Base-by-base conservation (phyloP, 2,888 invertebrate species). In the Acleris sparsana region DNA sequence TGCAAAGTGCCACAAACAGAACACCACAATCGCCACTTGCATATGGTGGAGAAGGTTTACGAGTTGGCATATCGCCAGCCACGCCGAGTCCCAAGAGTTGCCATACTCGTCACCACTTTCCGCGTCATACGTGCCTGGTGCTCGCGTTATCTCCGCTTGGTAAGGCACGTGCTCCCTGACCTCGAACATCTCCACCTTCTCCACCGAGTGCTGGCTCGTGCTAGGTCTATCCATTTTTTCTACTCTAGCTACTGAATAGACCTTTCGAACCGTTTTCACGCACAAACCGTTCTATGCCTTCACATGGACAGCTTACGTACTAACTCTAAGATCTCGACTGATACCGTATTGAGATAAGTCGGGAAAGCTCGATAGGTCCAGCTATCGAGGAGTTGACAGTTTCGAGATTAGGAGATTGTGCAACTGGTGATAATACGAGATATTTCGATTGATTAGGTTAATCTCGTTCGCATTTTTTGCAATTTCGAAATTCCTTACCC, bases 151-250 rank as follows among this genome's bases (percentile, higher is more conserved):
- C 64, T 91, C 92, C 0, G 89, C 89, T 67, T 90, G 90, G 69
- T 92, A 92, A 3, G 92, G 92, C 7, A 92, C 88, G 69, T 92
- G 92, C 67, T 92, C 92, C 48, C 92, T 78, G 2, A 92, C 91
- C 73, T 92, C 92, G 69, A 83, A 92, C 77, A 92, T 84, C 71
- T 92, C 92, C 71, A 92, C 80, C 69, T 82, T 80, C 57, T 92
- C 91, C 52, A 88, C 74, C 0, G 91, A 87, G 71, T 91, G 89
- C 59, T 69, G 71, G 58, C 71, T 71, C 6, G 92, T 91, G 69
- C 90, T 85, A 1, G 92, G 91, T 71, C 87, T 85, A 76, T 92
- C 92, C 92, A 92, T 92, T 59, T 76, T 82, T 49, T 71, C 69
- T 72, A 65, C 72, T 48, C 55, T 71, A 53, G 65, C 64, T 58